Percentiles rank a stretch among this genome's conserved stretches.
Evolutionary conservation across 1,140 invertebrate species (phyloP).

Genomic region (Brachionus sp.): DNA sequence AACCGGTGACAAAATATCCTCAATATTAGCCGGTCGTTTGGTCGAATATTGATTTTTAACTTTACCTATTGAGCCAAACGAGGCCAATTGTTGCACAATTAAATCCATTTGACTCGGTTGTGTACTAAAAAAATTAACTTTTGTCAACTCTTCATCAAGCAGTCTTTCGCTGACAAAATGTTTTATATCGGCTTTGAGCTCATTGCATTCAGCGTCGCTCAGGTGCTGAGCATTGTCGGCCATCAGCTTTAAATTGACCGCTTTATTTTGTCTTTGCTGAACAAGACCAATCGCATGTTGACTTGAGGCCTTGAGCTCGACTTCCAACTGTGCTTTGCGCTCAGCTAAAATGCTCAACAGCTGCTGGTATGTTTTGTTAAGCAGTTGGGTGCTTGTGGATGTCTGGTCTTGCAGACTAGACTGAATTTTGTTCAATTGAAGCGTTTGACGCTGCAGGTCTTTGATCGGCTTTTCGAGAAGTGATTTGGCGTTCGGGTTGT

Average conservation of each 20-base stretch:
- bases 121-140: background rate
- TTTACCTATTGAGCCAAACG: background rate
- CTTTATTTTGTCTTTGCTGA: background rate
- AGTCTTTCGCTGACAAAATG: constrained; percentile 24
- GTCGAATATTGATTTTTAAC: background rate
- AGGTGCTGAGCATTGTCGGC: constrained; percentile 1
- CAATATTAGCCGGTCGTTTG: background rate
- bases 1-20: background rate
- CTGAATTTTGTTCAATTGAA: background rate
- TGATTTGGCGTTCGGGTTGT: background rate
- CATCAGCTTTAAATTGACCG: background rate
- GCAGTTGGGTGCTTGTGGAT: background rate
- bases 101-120: background rate
- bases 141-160: background rate
- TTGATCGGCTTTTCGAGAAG: constrained; percentile 8
- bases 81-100: background rate
- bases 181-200: constrained; percentile 14
- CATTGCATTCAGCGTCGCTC: background rate
- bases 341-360: background rate
- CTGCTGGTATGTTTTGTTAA: constrained; percentile 8
- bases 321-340: background rate
- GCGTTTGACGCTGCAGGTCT: constrained; percentile 18
- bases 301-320: background rate
- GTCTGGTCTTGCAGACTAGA: background rate
- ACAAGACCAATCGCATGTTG: background rate